A percentile compares a stretch with the other conserved stretches of the same genome.
These are phyloP conservation scores for Melinopterus prodromus DNA, from an alignment of 2,888 invertebrate genomes.

Conservation along the genomic window DNA sequence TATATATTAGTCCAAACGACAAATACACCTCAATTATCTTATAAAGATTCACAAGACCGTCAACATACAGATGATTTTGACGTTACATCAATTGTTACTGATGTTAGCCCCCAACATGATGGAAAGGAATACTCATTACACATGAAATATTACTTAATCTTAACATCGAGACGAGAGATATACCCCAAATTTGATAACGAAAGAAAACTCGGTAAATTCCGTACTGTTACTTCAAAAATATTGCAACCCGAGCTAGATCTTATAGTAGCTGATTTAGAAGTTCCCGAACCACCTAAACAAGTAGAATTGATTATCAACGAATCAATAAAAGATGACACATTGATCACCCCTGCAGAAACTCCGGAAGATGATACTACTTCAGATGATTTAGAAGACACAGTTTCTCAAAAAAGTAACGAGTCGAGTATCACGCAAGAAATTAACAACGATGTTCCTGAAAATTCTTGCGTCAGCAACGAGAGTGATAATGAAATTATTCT, in stretches of 20 bases:
- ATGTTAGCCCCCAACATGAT: constrained; percentile 59
- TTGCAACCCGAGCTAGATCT: constrained; percentile 44
- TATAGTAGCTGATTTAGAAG: not conserved
- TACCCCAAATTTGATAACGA: constrained; percentile 71
- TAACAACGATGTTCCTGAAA: constrained; percentile 16
- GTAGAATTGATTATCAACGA: constrained; percentile 28
- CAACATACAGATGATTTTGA: constrained; percentile 73
- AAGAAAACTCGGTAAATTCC: constrained; percentile 68
- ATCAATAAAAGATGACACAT: not conserved
- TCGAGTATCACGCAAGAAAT: constrained; percentile 16
- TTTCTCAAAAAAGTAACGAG: constrained; percentile 24
- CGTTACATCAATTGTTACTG: constrained; percentile 72
- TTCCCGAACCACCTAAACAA: constrained; percentile 33
- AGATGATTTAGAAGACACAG: not conserved
- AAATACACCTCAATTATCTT: constrained; percentile 66
- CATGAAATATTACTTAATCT: constrained; percentile 68
- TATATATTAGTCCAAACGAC: constrained; percentile 71
- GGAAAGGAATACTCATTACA: constrained; percentile 57
- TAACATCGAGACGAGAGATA: constrained; percentile 68
- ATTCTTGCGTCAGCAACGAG: constrained; percentile 7
- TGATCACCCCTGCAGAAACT: not conserved
- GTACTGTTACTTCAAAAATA: constrained; percentile 63
- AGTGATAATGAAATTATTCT: constrained; percentile 6
- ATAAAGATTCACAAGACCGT: constrained; percentile 67
- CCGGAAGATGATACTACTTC: not conserved